Base-by-base conservation (phyloP, 2,113 vertebrate genomes). In the Chlorocebus sabaeus region DNA sequence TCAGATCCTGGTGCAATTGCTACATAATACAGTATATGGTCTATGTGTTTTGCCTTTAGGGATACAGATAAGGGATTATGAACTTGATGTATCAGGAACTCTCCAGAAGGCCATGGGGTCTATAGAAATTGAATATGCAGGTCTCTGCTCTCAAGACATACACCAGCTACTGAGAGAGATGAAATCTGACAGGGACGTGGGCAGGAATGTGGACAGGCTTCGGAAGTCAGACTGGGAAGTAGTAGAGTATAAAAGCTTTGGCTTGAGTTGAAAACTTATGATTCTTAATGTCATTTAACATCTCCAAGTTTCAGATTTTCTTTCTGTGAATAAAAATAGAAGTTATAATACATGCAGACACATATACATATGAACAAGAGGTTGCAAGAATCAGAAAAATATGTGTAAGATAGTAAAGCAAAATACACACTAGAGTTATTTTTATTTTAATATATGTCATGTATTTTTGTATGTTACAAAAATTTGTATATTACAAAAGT, bases 121-220 rank as follows among this genome's bases (percentile, higher is more conserved):
- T 61, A 0, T 20, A 43, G 70, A 59, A 43, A 27, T 6, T 32
- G 30, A 70, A 27, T 16, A 16, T 0, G 0, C 25, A 14, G 12
- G 20, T 22, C 43, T 40, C 30, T n/a, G 2, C 67, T 48, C 18
- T 35, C 43, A 8, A 40, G 68, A 45, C 7, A 13, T 23, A 38
- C 40, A 14, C 22, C 67, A 18, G 38, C 30, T 13, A 6, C 14
- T 2, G 20, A 52, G 50, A 43, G 10, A 52, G 25, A 55, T 7
- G 8, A 5, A 20, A 9, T 9, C 13, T 30, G 14, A n/a, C 30
- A n/a, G 8, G 0, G 30, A 0, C 6, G 11, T 0, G 9, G 10
- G 2, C 1, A 35, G 72, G 55, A 18, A 2, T n/a, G 20, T 8
- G 64, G 52, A 12, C 5, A 32, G 57, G 38, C 5, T 61, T 50